Evolutionary conservation across 2,888 invertebrate genomes (phyloP).

Genomic region (Lepidocyrtinus sp.): DNA sequence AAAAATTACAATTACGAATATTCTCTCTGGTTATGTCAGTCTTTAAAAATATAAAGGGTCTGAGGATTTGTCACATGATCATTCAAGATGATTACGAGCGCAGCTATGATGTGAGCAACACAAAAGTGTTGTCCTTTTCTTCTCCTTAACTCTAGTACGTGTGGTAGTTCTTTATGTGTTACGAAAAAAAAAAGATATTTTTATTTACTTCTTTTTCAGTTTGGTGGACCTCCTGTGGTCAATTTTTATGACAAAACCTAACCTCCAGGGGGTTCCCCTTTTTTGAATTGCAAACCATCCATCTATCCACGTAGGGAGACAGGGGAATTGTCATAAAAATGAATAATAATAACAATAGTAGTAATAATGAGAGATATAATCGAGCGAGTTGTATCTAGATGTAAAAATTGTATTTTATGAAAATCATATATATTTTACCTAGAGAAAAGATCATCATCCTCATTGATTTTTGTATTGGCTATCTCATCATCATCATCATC

Average conservation of each 20-base stretch:
- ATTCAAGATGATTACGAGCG: conserved; percentile 7
- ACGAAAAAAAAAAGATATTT: conserved; percentile 12
- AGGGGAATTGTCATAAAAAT: conserved; percentile 20
- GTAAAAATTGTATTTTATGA: not conserved
- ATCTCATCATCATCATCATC: not conserved
- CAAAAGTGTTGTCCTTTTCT: conserved; percentile 27
- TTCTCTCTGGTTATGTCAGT: conserved; percentile 2
- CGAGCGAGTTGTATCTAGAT: not conserved
- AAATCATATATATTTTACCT: conserved; percentile 3
- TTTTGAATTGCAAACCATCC: conserved; percentile 61
- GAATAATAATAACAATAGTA: conserved; percentile 30
- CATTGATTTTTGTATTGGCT: conserved; percentile 2
- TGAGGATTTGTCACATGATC: conserved; percentile 1
- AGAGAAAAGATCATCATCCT: not conserved
- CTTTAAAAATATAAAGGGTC: not conserved
- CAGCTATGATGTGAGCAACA: not conserved
- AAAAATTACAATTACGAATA: not conserved
- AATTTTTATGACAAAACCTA: conserved; percentile 70
- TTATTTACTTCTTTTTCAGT: conserved; percentile 20
- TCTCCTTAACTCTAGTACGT: conserved; percentile 19
- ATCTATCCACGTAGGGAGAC: conserved; percentile 40
- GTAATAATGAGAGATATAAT: conserved; percentile 27
- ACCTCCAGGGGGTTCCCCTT: conserved; percentile 67
- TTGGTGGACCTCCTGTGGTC: conserved; percentile 67
- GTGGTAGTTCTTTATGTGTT: conserved; percentile 22